These are phyloP conservation scores for Atrina japonica DNA, from an alignment of 2,888 invertebrate species.

Conservation along the genomic window DNA sequence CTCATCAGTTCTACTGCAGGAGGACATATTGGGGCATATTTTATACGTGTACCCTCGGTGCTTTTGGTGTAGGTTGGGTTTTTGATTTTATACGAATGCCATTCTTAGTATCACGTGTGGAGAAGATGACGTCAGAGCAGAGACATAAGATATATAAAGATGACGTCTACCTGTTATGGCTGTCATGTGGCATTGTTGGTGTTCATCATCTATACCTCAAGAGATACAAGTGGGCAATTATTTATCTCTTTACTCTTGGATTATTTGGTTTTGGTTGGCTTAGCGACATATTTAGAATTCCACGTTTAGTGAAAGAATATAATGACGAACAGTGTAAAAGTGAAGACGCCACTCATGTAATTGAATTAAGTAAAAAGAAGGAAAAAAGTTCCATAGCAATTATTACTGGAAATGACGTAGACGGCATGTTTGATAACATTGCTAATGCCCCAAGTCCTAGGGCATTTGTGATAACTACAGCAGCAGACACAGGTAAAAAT, in stretches of 20 bases:
- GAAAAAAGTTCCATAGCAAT: too few relatives aligned
- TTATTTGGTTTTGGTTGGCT: constrained; percentile 65
- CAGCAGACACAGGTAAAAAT: too few relatives aligned
- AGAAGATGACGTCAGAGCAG: constrained; percentile 34
- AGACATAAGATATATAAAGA: constrained; percentile 47
- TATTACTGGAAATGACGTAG: too few relatives aligned
- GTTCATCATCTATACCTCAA: constrained; percentile 57
- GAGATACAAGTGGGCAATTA: constrained; percentile 57
- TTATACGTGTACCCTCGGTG: constrained; percentile 61
- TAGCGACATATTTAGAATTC: constrained; percentile 58
- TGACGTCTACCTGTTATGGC: constrained; percentile 63
- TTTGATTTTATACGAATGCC: constrained; percentile 67
- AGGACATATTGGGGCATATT: constrained; percentile 54
- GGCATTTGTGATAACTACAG: too few relatives aligned
- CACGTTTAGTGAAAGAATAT: constrained; percentile 51
- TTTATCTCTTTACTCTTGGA: constrained; percentile 65
- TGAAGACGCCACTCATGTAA: constrained; percentile 19
- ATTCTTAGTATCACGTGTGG: constrained; percentile 57
- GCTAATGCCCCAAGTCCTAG: too few relatives aligned
- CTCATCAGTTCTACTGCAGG: constrained; percentile 63
- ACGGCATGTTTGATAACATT: too few relatives aligned
- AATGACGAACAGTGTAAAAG: constrained; percentile 5
- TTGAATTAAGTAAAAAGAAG: neutral
- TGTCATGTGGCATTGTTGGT: constrained; percentile 52
- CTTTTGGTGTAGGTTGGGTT: constrained; percentile 64